These are phyloP conservation scores for Phalacrocorax brasilianus DNA, from an alignment of 2,113 vertebrate genomes.

Conservation along the genomic window DNA sequence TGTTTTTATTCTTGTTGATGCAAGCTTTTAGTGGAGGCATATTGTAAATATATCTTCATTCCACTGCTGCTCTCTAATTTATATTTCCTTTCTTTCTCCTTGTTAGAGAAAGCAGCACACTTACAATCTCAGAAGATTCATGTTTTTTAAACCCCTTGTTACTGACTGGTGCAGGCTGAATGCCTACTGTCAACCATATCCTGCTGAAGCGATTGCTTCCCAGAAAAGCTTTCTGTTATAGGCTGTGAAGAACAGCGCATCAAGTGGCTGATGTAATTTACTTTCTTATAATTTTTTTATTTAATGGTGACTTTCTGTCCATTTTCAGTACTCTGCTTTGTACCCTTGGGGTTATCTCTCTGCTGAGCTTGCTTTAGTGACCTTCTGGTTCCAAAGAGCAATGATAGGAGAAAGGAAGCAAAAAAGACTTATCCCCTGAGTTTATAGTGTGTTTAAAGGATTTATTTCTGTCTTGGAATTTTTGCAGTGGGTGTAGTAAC, in stretches of 20 bases:
- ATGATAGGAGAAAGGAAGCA: neutral
- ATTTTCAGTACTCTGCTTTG: neutral
- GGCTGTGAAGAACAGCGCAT: neutral
- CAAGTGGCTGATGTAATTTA: neutral
- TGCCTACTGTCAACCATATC: constrained; percentile 23
- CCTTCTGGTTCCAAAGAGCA: neutral
- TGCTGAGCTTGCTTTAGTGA: neutral
- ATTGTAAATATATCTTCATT: neutral
- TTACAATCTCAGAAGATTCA: neutral
- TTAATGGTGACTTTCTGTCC: neutral
- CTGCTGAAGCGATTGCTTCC: constrained; percentile 8
- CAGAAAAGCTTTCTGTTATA: neutral
- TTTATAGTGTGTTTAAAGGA: neutral
- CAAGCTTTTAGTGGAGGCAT: neutral
- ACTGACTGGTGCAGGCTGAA: neutral
- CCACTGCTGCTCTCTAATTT: neutral
- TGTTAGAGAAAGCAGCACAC: neutral
- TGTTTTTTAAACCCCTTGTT: neutral
- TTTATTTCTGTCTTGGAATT: neutral
- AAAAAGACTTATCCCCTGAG: neutral
- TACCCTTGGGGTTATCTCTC: neutral
- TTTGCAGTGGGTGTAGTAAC: neutral
- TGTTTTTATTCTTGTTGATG: neutral
- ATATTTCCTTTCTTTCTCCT: neutral
- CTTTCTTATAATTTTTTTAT: neutral